Conservation (phyloP, 1,140 invertebrate species). For the Drosophila subpulchrella region DNA sequence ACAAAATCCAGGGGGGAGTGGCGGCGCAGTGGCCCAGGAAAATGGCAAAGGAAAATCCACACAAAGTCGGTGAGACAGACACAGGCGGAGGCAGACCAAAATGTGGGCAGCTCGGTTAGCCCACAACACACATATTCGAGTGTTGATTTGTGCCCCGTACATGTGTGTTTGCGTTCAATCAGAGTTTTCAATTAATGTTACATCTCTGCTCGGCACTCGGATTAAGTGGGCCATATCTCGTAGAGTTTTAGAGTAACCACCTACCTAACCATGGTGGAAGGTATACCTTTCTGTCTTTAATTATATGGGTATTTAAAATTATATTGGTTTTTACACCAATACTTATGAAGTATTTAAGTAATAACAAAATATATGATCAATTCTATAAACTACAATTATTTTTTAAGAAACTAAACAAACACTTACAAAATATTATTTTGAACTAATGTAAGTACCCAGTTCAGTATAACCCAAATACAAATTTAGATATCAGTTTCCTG, state of each 20-base stretch:
- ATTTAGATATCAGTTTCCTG: too few species aligned
- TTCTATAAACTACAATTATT: too few species aligned
- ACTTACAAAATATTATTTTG: too few species aligned
- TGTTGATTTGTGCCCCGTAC: slow-evolving; percentile 29
- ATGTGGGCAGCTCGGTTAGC: slow-evolving; percentile 47
- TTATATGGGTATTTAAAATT: too few species aligned
- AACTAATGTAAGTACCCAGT: not conserved
- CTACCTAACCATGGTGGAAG: not conserved
- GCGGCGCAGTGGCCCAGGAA: slow-evolving; percentile 6
- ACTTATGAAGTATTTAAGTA: too few species aligned
- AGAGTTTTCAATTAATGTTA: slow-evolving; percentile 75
- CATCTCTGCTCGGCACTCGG: slow-evolving; percentile 33
- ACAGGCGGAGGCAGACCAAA: slow-evolving; percentile 36
- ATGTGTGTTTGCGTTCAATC: slow-evolving; percentile 47
- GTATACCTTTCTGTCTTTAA: not conserved
- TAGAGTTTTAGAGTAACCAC: not conserved
- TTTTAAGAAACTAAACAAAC: not conserved
- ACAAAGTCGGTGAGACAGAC: slow-evolving; percentile 27
- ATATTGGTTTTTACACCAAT: too few species aligned
- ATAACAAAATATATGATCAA: too few species aligned
- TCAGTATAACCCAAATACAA: too few species aligned
- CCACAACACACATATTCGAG: slow-evolving; percentile 16
- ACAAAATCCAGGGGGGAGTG: slow-evolving; percentile 58
- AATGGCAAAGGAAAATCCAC: slow-evolving; percentile 29
- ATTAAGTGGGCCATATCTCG: slow-evolving; percentile 31